Evolutionary conservation across 2,797 vertebrate species (phyloP), one percentile per base, ranked within the genome.

Genomic region (Agapornis canus): DNA sequence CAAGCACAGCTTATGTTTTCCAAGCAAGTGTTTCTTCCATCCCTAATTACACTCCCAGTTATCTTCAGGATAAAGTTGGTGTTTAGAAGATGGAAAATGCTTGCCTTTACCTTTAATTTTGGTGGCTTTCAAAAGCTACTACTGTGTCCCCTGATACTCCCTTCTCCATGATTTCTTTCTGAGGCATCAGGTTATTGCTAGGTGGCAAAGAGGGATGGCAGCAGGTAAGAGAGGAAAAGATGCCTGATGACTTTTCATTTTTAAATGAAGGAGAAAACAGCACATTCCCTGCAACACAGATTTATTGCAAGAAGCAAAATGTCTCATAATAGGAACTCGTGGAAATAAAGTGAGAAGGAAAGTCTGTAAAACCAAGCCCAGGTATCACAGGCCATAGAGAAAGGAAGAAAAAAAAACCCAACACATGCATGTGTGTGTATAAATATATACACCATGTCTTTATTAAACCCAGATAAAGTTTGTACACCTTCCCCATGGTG

Each of bases 391-490:
- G 32, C 32, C 51, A 79, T 5, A 69, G 60, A 56, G 37, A 82
- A 95, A 94, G 90, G 6, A 13, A 52, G 1, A 11, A 43, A 43
- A 26, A 52, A 59, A 37, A 29, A 3, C 0, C 2, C 9, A 27
- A 42, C 31, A 42, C 0, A 0, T 60, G 27, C 12, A 19, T 66
- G 29, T 57, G 43, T 17, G 40, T 56, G 35, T 79, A 94, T 90
- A 96, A 95, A 94, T 78, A 94, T 31, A 94, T 60, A 70, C 79
- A 76, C 85, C 85, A 90, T 76, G 80, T 84, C 94, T 94, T 94
- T 69, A 92, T 93, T 92, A 96, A 94, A 92, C 54, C 86, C 92
- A 86, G 70, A 88, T 80, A 87, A 95, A 92, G 93, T 95, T 95
- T 91, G 89, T 91, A 92, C 96, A 94, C 66, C 93, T 94, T 91